Base-by-base conservation (phyloP, 2,113 vertebrate species). In the Clarias batrachus region DNA sequence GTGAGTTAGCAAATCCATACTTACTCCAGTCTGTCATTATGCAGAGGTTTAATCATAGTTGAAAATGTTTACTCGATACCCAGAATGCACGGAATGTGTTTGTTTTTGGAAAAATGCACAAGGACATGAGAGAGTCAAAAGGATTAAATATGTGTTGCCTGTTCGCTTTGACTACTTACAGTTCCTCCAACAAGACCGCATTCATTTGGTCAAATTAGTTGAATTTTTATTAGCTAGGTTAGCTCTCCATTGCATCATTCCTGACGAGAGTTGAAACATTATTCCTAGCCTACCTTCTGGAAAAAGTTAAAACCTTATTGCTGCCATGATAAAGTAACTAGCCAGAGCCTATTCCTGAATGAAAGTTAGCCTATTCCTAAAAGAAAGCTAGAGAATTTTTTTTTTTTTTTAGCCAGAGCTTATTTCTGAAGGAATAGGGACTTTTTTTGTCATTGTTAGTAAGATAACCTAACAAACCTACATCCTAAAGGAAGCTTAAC, bases 1-100 rank as follows among this genome's bases (percentile, higher is more conserved):
- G 98, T 99, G 94, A 74, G 83, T 57, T 68, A 8, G 7, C 4
- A 60, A 56, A 62, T 62, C 30, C 33, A 60, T 6, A 23, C 12
- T 74, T 7, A 79, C 17, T 27, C 52, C n/a, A 27, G 25, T 54
- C n/a, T 56, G 74, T 25, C 52, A 78, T 54, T 78, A 17, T 1
- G 13, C 27, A 14, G 1, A 78, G 17, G 25, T 78, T 56, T 78
- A 30, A 56, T 27, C 52, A 9, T 30, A 21, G 17, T 11, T 63
- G 1, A 65, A 63, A 82, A 17, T 2, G 14, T 56, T 56, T 56
- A 78, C 6, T 56, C 3, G 10, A 25, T 16, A 54, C 25, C 25
- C 27, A 77, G 48, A 54, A 54, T 78, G 52, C 52, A 12, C 6
- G 23, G 12, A 52, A 25, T 52, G 74, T 48, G 27, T 77, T 77